These are phyloP conservation scores for Synergus gifuensis DNA, from an alignment of 2,888 invertebrate genomes.

Conservation along the genomic window DNA sequence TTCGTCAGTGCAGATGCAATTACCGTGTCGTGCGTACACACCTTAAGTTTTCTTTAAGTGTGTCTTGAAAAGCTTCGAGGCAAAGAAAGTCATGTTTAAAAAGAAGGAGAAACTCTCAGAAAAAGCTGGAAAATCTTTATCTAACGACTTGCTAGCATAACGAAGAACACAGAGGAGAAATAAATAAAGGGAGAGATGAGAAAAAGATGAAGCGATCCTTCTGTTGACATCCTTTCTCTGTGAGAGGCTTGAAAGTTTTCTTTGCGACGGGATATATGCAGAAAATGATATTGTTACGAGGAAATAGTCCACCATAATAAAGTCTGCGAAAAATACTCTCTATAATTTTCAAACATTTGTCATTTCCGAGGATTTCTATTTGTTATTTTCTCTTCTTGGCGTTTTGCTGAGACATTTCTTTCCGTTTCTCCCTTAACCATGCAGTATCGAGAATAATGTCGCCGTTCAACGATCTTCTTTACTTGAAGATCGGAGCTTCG, in stretches of 20 bases:
- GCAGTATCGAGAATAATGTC: conserved; percentile 29
- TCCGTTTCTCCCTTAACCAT: conserved; percentile 1
- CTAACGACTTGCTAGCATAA: conserved; percentile 10
- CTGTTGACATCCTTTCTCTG: conserved; percentile 16
- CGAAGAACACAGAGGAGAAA: conserved; percentile 15
- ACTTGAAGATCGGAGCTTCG: conserved; percentile 24
- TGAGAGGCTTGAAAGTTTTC: neutral
- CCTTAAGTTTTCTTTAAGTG: conserved; percentile 21
- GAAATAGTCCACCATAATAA: neutral
- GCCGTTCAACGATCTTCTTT: conserved; percentile 33
- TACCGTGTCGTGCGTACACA: conserved; percentile 42
- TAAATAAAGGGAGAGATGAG: conserved; percentile 15
- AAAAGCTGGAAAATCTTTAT: conserved; percentile 13
- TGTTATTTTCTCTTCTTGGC: conserved; percentile 1
- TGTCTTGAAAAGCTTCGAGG: neutral
- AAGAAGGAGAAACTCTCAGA: conserved; percentile 15
- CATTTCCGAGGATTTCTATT: too few species aligned
- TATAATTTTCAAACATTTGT: neutral
- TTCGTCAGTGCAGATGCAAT: conserved; percentile 31
- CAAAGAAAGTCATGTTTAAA: neutral
- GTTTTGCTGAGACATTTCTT: conserved; percentile 24
- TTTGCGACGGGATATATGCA: neutral
- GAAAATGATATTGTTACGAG: neutral
- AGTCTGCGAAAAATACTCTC: neutral
- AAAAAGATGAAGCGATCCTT: conserved; percentile 35